Percentiles rank a stretch among this genome's conserved stretches.
Conservation (phyloP, 2,888 invertebrate genomes). For the Sepioteuthis lessoniana region DNA sequence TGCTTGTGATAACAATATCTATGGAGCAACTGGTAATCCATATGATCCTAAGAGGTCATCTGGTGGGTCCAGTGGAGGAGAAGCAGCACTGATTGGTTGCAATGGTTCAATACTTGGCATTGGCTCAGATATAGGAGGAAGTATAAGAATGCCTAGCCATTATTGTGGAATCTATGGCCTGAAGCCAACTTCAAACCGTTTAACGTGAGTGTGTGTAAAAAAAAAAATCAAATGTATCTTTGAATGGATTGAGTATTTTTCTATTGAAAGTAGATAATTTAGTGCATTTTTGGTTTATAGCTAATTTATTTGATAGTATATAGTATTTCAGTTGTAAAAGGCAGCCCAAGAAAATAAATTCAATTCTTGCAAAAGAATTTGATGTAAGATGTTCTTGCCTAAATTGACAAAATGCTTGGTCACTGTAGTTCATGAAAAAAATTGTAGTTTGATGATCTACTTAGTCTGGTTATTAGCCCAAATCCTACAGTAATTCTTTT, state of each 20-base stretch:
- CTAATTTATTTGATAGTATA: too few relatives aligned
- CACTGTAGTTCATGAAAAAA: too few relatives aligned
- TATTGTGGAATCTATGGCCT: slow-evolving; percentile 76
- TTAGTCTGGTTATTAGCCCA: too few relatives aligned
- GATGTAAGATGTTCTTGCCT: too few relatives aligned
- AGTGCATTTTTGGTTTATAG: too few relatives aligned
- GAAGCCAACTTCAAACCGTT: slow-evolving; percentile 74
- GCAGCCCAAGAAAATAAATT: too few relatives aligned
- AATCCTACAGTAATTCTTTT: too few relatives aligned
- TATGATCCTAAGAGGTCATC: slow-evolving; percentile 70
- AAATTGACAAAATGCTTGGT: too few relatives aligned
- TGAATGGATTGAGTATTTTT: background rate
- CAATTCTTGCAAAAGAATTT: too few relatives aligned
- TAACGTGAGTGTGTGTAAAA: slow-evolving; percentile 62
- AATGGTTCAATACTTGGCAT: slow-evolving; percentile 76
- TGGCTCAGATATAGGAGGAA: slow-evolving; percentile 76
- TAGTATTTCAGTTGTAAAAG: too few relatives aligned
- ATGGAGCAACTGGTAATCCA: slow-evolving; percentile 74
- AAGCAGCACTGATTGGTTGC: slow-evolving; percentile 75
- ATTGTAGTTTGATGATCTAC: too few relatives aligned
- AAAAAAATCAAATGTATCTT: background rate
- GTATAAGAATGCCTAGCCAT: slow-evolving; percentile 76
- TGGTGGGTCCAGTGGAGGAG: slow-evolving; percentile 77
- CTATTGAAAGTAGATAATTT: too few relatives aligned
- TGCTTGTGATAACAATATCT: slow-evolving; percentile 66